Base-by-base conservation (phyloP, 2,797 vertebrate species). In the Lacerta bilineata region DNA sequence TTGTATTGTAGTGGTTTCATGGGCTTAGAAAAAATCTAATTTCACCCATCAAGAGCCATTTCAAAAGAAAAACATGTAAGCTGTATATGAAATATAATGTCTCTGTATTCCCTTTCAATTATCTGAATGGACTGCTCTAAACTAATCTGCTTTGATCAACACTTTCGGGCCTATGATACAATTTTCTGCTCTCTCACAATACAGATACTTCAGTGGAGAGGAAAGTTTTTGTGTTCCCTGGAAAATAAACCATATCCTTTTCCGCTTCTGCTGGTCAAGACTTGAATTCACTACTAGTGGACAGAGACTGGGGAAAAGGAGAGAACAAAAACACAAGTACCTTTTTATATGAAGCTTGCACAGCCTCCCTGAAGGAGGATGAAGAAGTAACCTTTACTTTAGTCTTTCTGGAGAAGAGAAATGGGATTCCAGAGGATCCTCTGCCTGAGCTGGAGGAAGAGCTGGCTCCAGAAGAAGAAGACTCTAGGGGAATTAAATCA, bases 261-360 rank as follows among this genome's bases (percentile, higher is more conserved):
- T 27, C 8, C 43, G 1, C 36, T 72, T n/a, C n/a, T 33, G 15
- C 15, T 39, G 33, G 5, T 72, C 29, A 29, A 8, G 50, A 29
- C 25, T 23, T 66, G 27, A 76, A 66, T 29, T 78, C 29, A 5
- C 89, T 82, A 88, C 10, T 2, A 77, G 7, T 6, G 81, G 29
- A 27, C 6, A 77, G 11, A 87, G 89, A 76, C 15, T 0, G 1
- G 75, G 23, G 50, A 23, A 90, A 71, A 91, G 59, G 17, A 61
- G 5, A 61, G 81, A 15, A 89, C 84, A 92, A 0, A 20, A 36
- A 3, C 41, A 61, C 7, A n/a, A 88, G 94, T 96, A 98, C 98
- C 96, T 95, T 98, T 95, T 96, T 95, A 90, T 98, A 92, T n/a
- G 98, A 98, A 5, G 98, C 96, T 86, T 97, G 85, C 86, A 98